phyloP scores from a whole-genome alignment of 2,888 invertebrate genomes.

The Agrenia bidenticulata region DNA sequence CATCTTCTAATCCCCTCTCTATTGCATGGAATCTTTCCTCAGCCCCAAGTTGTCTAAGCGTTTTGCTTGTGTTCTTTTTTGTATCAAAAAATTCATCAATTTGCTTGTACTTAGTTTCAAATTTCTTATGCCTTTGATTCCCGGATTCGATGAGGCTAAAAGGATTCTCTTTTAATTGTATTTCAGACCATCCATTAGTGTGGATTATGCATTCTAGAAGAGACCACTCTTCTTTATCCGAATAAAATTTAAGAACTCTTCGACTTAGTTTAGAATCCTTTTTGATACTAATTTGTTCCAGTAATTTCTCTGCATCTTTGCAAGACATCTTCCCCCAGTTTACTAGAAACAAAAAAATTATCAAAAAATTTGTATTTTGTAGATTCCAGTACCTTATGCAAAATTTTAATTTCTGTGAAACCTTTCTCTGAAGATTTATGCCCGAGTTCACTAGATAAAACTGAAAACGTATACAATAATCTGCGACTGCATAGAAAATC shows the following conservation, averaged over 20 bases:
- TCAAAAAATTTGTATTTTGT: too few relatives aligned
- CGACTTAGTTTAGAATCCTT: slow-evolving; percentile 23
- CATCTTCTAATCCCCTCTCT: slow-evolving; percentile 23
- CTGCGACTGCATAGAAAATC: slow-evolving; percentile 48
- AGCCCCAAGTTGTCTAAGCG: neutral
- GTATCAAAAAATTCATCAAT: neutral
- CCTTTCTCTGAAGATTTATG: slow-evolving; percentile 18
- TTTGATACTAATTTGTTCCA: slow-evolving; percentile 38
- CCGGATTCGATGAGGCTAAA: too few relatives aligned
- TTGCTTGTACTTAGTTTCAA: neutral
- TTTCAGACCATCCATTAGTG: slow-evolving; percentile 9
- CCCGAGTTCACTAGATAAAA: slow-evolving; percentile 44
- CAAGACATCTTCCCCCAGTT: slow-evolving; percentile 38
- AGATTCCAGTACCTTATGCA: neutral
- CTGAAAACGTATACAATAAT: slow-evolving; percentile 47
- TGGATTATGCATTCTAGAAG: slow-evolving; percentile 43
- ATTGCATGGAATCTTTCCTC: slow-evolving; percentile 25
- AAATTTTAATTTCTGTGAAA: slow-evolving; percentile 3
- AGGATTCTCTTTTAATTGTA: too few relatives aligned
- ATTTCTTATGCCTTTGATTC: too few relatives aligned
- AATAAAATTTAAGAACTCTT: slow-evolving; percentile 43
- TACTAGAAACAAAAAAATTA: slow-evolving; percentile 3
- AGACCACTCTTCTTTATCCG: slow-evolving; percentile 37
- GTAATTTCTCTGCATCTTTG: slow-evolving; percentile 41
- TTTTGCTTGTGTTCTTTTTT: neutral